Evolutionary conservation across 2,113 vertebrate genomes (phyloP).

Genomic region (Urocynchramus pylzowi): DNA sequence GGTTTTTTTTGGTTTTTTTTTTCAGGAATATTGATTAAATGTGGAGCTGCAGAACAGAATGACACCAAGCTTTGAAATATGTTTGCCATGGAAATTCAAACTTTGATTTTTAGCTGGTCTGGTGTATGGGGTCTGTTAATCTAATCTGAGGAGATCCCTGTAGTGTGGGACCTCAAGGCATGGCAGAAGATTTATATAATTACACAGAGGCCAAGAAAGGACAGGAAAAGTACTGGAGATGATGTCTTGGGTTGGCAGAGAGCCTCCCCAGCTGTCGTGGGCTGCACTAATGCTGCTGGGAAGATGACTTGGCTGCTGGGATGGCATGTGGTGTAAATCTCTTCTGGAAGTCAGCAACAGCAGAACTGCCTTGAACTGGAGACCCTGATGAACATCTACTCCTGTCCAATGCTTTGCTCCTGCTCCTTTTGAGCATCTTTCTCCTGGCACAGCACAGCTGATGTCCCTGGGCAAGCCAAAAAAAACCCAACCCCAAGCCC

Average conservation of each 20-base stretch:
- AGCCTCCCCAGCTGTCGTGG: neutral
- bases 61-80: neutral
- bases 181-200: neutral
- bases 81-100: neutral
- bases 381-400: neutral
- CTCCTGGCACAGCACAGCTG: neutral
- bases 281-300: neutral
- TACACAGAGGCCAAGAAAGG: neutral
- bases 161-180: neutral
- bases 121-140: neutral
- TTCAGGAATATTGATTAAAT: neutral
- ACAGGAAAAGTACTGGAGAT: neutral
- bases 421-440: neutral
- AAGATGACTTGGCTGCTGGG: neutral
- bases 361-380: neutral
- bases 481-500: fast-evolving
- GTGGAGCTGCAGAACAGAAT: neutral
- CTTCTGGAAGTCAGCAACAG: neutral
- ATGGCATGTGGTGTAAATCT: neutral
- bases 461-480: neutral
- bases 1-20: neutral
- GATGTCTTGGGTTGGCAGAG: neutral
- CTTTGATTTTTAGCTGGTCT: neutral
- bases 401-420: neutral
- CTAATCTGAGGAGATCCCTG: neutral